Percentiles rank a stretch among this genome's conserved stretches.
These are phyloP conservation scores for Hypomesus transpacificus DNA, from an alignment of 2,113 vertebrate species.

Conservation along the genomic window DNA sequence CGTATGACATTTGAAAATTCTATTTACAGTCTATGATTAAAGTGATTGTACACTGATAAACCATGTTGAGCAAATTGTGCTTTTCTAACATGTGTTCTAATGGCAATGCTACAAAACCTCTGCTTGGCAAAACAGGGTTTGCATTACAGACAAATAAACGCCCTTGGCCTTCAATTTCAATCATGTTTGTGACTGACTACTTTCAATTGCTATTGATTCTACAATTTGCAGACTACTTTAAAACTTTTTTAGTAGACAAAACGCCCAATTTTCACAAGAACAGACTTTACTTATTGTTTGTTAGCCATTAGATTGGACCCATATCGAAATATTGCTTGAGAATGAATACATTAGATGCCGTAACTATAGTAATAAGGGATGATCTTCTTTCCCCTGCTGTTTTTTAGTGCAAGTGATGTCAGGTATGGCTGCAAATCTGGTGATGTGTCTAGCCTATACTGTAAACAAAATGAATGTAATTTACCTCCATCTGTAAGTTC, in stretches of 20 bases:
- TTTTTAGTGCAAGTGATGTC: conserved; percentile 56
- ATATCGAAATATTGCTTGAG: conserved; percentile 61
- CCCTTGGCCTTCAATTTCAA: neutral
- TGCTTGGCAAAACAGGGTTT: conserved; percentile 37
- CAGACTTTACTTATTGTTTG: neutral
- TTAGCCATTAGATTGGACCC: conserved; percentile 47
- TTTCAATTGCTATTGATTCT: conserved; percentile 12
- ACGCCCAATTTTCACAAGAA: neutral
- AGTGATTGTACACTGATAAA: conserved; percentile 64
- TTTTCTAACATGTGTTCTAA: conserved; percentile 60
- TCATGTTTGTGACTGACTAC: conserved; percentile 8
- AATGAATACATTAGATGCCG: conserved; percentile 52
- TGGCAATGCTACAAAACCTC: conserved; percentile 55
- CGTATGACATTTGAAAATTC: conserved; percentile 68
- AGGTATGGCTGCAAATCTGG: conserved; percentile 45
- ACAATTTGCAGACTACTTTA: conserved; percentile 34
- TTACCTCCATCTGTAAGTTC: neutral
- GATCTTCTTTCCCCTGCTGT: conserved; percentile 23
- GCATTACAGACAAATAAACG: conserved; percentile 31
- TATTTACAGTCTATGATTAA: conserved; percentile 73
- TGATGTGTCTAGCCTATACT: conserved; percentile 14
- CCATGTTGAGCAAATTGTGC: conserved; percentile 65
- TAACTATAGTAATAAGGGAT: conserved; percentile 35
- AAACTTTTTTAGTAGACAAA: conserved; percentile 32
- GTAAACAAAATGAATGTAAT: conserved; percentile 24